Evolutionary conservation across 2,113 vertebrate species (phyloP).

Genomic region (Rhodinocichla rosea): DNA sequence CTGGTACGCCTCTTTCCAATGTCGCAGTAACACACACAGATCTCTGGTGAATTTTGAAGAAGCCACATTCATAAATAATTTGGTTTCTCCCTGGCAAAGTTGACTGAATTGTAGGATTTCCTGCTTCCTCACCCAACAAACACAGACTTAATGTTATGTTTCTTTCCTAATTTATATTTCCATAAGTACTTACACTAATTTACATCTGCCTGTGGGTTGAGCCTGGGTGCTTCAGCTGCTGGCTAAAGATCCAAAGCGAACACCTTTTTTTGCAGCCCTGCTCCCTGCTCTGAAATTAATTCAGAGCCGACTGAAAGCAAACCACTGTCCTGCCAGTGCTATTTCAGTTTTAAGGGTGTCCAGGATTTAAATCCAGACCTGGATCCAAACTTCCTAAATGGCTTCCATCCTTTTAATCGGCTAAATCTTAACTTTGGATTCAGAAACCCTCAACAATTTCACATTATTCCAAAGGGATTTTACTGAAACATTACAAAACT

Average conservation of each 20-base stretch:
- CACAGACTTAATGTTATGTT: not conserved
- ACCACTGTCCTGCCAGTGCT: not conserved
- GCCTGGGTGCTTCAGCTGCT: not conserved
- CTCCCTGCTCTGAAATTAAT: not conserved
- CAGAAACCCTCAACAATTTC: not conserved
- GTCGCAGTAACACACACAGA: fast-evolving
- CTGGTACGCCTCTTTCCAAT: not conserved
- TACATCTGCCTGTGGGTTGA: not conserved
- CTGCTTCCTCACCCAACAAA: not conserved
- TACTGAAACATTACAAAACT: conserved; percentile 8
- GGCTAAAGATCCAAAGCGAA: not conserved
- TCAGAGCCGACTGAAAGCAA: not conserved
- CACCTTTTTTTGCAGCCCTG: not conserved
- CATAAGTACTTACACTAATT: not conserved
- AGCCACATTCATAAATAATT: not conserved
- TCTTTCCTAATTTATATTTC: not conserved
- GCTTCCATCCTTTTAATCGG: not conserved
- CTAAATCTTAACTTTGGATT: conserved; percentile 2
- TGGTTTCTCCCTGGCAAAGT: not conserved
- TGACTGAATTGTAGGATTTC: not conserved
- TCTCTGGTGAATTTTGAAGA: not conserved
- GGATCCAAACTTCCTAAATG: not conserved
- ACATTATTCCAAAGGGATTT: not conserved
- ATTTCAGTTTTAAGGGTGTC: conserved; percentile 12
- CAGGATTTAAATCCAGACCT: not conserved